Percentiles rank a stretch among this genome's conserved stretches.
Evolutionary conservation across 1,140 invertebrate genomes (phyloP).

Genomic region (Eriosoma lanigerum): DNA sequence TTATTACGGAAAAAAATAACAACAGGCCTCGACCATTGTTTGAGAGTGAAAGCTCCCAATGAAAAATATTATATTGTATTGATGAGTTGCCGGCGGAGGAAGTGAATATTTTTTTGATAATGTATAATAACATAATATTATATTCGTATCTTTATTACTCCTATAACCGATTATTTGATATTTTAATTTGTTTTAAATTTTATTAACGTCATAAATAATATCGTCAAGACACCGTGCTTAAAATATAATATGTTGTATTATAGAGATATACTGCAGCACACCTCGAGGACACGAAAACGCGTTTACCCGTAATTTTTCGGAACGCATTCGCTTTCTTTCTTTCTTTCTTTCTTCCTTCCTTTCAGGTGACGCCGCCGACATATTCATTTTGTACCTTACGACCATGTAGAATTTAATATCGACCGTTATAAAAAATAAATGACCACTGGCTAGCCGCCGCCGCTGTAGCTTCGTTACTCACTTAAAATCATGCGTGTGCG

Average conservation of each 20-base stretch:
- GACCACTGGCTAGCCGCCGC: constrained; percentile 13
- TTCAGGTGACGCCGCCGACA: neutral
- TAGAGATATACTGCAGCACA: neutral
- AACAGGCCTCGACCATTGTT: constrained; percentile 1
- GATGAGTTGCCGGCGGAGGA: neutral
- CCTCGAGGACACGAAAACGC: constrained; percentile 1
- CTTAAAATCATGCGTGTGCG: too few relatives aligned
- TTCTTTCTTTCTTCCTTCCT: too few relatives aligned
- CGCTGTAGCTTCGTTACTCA: neutral
- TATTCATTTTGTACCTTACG: neutral
- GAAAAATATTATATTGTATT: neutral
- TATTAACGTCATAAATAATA: neutral
- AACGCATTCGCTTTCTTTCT: constrained; percentile 42
- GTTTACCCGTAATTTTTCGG: constrained; percentile 37
- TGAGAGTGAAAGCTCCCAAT: constrained; percentile 13
- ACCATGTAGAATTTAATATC: too few relatives aligned
- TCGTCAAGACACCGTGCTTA: too few relatives aligned
- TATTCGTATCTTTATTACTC: neutral
- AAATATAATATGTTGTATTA: too few relatives aligned
- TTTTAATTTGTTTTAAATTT: neutral
- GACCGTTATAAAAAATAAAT: constrained; percentile 14
- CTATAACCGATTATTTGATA: neutral
- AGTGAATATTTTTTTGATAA: too few relatives aligned
- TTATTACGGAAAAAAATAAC: neutral
- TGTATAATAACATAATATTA: neutral